These are phyloP conservation scores for Hydropotes inermis DNA, from an alignment of 2,113 vertebrate genomes.

Conservation along the genomic window DNA sequence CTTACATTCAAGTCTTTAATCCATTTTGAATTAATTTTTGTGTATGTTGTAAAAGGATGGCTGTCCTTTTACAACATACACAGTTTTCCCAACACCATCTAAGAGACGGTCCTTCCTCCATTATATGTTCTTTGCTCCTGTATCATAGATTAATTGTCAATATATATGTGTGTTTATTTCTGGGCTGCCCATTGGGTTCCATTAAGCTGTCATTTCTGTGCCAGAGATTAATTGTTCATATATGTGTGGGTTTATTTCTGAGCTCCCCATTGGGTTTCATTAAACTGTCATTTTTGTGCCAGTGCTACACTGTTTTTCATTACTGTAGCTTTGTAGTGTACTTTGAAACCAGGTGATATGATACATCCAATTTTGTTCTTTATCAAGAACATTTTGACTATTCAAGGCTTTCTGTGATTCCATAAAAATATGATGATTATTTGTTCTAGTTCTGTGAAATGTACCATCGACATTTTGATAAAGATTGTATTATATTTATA, in stretches of 20 bases:
- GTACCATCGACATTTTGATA: neutral
- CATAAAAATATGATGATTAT: neutral
- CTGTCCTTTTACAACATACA: neutral
- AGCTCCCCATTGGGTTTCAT: neutral
- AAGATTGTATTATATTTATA: neutral
- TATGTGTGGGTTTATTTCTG: neutral
- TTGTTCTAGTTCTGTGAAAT: neutral
- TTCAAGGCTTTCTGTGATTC: neutral
- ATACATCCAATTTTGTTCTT: neutral
- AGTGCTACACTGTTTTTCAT: neutral
- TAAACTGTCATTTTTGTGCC: neutral
- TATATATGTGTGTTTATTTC: neutral
- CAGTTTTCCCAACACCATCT: neutral
- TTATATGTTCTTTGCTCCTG: neutral
- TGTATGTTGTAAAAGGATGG: neutral
- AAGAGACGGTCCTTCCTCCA: neutral
- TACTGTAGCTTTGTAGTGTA: neutral
- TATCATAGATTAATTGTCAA: neutral
- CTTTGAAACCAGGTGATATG: neutral
- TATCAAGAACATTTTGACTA: neutral
- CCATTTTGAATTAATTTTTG: neutral
- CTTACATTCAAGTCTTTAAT: neutral
- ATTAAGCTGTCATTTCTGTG: neutral
- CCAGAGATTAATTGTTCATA: neutral
- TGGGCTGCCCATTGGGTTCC: neutral